Evolutionary conservation across 2,797 vertebrate species (phyloP).

Genomic region (Amniataba percoides): DNA sequence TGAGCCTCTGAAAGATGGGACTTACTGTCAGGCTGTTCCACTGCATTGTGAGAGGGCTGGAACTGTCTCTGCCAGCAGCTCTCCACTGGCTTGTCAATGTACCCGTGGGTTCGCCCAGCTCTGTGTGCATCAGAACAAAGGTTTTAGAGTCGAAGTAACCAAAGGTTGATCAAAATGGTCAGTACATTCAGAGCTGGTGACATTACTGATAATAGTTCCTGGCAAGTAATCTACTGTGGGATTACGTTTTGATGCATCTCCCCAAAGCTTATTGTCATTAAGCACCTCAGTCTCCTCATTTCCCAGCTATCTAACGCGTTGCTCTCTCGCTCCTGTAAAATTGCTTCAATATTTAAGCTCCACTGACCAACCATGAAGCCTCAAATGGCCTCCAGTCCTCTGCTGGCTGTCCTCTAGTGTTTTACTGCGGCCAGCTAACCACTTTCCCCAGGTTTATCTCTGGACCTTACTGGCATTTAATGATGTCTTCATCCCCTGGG

Average conservation of each 20-base stretch:
- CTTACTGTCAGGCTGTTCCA: not conserved
- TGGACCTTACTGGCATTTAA: constrained; percentile 65
- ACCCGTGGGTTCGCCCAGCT: not conserved
- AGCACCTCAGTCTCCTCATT: constrained; percentile 27
- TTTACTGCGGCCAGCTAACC: constrained; percentile 65
- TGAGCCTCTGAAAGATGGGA: not conserved
- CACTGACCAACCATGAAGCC: constrained; percentile 66
- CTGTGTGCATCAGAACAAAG: not conserved
- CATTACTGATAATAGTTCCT: constrained; percentile 18
- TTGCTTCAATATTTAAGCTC: constrained; percentile 55
- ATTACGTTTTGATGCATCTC: constrained; percentile 25
- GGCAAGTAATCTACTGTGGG: constrained; percentile 12
- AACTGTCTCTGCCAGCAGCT: not conserved
- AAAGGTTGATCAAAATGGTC: constrained; percentile 11
- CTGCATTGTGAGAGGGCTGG: not conserved
- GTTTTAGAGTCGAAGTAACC: not conserved
- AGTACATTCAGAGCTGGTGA: not conserved
- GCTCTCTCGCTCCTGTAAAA: constrained; percentile 45
- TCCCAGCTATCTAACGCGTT: constrained; percentile 35
- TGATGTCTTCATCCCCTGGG: constrained; percentile 66
- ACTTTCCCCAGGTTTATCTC: constrained; percentile 66
- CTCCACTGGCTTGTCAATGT: not conserved
- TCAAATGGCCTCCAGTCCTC: constrained; percentile 50
- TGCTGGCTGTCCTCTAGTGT: constrained; percentile 70
- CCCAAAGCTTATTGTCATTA: constrained; percentile 41